Conservation (phyloP, 2,888 invertebrate genomes). For the Phyllotreta striolata region DNA sequence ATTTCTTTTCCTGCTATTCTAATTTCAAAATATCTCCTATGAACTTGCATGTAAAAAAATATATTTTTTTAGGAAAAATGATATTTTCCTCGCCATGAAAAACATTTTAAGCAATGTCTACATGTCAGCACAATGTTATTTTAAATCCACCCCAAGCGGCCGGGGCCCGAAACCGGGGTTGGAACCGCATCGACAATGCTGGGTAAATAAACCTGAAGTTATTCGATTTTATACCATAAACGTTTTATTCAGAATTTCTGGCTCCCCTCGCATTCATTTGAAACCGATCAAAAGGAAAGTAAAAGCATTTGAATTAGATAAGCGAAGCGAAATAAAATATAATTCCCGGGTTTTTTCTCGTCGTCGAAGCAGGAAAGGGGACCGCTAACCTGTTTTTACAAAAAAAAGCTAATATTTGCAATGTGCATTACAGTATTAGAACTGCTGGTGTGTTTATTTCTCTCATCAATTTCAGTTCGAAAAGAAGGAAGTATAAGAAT, state of each 20-base stretch:
- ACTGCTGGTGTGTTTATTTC: too few relatives aligned
- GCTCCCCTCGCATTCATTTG: constrained; percentile 48
- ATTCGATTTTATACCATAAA: constrained; percentile 60
- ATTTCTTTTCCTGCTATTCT: too few relatives aligned
- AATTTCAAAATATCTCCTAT: too few relatives aligned
- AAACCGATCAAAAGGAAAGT: constrained; percentile 52
- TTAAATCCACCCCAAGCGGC: constrained; percentile 53
- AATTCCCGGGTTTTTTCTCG: constrained; percentile 23
- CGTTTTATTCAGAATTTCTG: constrained; percentile 53
- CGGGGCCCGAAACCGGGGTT: constrained; percentile 35
- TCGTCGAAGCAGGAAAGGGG: background rate
- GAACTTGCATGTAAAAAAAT: too few relatives aligned
- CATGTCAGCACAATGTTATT: constrained; percentile 52
- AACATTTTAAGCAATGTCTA: constrained; percentile 30
- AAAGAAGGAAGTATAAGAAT: too few relatives aligned
- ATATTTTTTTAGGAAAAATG: too few relatives aligned
- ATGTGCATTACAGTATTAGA: background rate
- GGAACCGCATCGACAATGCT: constrained; percentile 48
- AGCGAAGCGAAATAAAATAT: constrained; percentile 37
- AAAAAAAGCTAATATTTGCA: constrained; percentile 10
- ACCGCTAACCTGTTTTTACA: constrained; percentile 12
- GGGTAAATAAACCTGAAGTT: constrained; percentile 60
- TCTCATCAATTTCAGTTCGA: too few relatives aligned
- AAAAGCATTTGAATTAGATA: constrained; percentile 40
- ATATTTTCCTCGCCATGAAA: too few relatives aligned